Conservation (phyloP, 2,888 invertebrate species). For the Hipparchia semele region DNA sequence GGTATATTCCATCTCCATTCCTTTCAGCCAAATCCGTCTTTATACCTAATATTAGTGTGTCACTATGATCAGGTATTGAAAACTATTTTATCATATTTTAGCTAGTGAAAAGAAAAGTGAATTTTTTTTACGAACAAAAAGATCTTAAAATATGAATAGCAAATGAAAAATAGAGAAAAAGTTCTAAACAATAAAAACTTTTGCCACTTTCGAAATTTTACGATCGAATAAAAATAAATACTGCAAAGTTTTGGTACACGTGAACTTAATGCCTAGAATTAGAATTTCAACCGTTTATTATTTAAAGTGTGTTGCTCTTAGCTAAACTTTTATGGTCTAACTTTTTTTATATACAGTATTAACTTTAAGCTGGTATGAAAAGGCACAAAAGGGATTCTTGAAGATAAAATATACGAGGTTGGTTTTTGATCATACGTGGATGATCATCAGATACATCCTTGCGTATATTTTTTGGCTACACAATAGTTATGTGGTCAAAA, state of each 20-base stretch:
- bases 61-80: too few species aligned
- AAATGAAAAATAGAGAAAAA: not conserved
- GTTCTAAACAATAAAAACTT: not conserved
- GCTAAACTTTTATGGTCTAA: not conserved
- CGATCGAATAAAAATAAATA: not conserved
- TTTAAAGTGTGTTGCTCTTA: slow-evolving; percentile 4
- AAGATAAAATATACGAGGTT: too few species aligned
- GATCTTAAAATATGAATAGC: not conserved
- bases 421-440: too few species aligned
- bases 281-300: not conserved
- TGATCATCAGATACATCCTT: too few species aligned
- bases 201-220: not conserved
- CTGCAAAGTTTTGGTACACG: not conserved
- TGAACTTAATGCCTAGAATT: not conserved
- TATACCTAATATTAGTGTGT: too few species aligned
- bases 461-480: too few species aligned
- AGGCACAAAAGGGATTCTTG: not conserved
- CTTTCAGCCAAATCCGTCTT: too few species aligned
- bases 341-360: not conserved
- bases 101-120: too few species aligned
- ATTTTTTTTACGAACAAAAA: too few species aligned
- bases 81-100: too few species aligned
- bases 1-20: too few species aligned
- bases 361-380: not conserved
- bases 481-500: too few species aligned